Percentiles rank a stretch among this genome's conserved stretches.
These are phyloP conservation scores for Bubo blakistoni DNA, from an alignment of 2,113 vertebrate genomes.

Conservation along the genomic window DNA sequence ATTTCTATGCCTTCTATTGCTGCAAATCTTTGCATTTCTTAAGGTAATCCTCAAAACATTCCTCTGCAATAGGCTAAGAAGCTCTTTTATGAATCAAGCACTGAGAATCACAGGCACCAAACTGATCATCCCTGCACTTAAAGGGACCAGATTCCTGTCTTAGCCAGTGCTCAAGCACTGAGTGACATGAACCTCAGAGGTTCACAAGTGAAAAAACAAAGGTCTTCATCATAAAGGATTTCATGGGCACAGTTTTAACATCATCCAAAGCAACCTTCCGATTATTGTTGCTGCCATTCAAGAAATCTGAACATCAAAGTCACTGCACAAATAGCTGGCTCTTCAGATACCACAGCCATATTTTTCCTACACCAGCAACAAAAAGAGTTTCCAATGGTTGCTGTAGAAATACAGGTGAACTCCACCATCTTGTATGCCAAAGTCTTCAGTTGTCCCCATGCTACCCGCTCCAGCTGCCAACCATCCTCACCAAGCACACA, in stretches of 20 bases:
- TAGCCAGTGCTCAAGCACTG: background rate
- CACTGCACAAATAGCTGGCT: background rate
- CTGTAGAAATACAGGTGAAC: background rate
- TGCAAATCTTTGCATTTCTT: background rate
- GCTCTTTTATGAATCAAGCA: background rate
- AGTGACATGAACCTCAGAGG: background rate
- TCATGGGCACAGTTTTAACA: background rate
- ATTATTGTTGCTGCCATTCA: background rate
- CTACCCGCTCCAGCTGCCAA: background rate
- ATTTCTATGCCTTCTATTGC: background rate
- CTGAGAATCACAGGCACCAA: background rate
- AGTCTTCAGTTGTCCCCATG: background rate
- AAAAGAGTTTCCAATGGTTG: background rate
- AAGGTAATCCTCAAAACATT: background rate
- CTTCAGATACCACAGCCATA: fast-evolving
- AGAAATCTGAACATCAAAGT: background rate
- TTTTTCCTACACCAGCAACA: background rate
- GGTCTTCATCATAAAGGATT: background rate
- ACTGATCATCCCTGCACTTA: background rate
- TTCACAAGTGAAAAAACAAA: background rate
- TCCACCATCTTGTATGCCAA: background rate
- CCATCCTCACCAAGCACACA: background rate
- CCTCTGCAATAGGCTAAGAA: background rate
- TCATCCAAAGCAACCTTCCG: background rate
- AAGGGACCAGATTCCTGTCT: background rate